Conservation (phyloP, 2,888 invertebrate genomes). For the Congeria kusceri region DNA sequence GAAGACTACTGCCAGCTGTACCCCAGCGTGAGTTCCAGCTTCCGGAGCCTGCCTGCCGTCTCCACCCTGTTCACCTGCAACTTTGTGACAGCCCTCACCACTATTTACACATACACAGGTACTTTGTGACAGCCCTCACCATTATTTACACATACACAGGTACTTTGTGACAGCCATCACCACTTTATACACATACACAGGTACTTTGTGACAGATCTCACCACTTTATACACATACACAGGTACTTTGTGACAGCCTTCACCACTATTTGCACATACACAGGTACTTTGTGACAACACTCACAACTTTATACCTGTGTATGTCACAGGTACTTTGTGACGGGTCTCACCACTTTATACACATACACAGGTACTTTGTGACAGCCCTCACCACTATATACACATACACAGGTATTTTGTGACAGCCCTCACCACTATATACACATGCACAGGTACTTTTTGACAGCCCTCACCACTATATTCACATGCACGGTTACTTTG, state of each 20-base stretch:
- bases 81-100: slow-evolving; percentile 93
- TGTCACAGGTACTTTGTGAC: no score
- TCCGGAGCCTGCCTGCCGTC: slow-evolving; percentile 90
- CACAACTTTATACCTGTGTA: no score
- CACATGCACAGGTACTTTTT: slow-evolving; percentile 88
- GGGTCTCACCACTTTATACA: no score
- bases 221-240: slow-evolving; percentile 89
- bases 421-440: slow-evolving; percentile 94
- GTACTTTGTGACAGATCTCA: slow-evolving; percentile 92
- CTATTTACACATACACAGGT: slow-evolving; percentile 88
- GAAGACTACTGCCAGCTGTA: slow-evolving; percentile 93
- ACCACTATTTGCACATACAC: slow-evolving; percentile 90
- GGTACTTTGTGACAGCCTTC: slow-evolving; percentile 92
- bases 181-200: slow-evolving; percentile 88
- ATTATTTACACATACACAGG: no score
- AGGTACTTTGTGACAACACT: slow-evolving; percentile 66
- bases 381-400: slow-evolving; percentile 93
- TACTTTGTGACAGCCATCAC: slow-evolving; percentile 94
- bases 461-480: slow-evolving; percentile 93
- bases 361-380: slow-evolving; percentile 88
- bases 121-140: slow-evolving; percentile 3
- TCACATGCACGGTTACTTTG: slow-evolving; percentile 90
- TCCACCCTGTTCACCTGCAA: slow-evolving; percentile 95
- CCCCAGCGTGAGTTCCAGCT: slow-evolving; percentile 89
- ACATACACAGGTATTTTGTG: slow-evolving; percentile 88